Base-by-base conservation (phyloP, 2,113 vertebrate genomes). In the Aythya baeri region DNA sequence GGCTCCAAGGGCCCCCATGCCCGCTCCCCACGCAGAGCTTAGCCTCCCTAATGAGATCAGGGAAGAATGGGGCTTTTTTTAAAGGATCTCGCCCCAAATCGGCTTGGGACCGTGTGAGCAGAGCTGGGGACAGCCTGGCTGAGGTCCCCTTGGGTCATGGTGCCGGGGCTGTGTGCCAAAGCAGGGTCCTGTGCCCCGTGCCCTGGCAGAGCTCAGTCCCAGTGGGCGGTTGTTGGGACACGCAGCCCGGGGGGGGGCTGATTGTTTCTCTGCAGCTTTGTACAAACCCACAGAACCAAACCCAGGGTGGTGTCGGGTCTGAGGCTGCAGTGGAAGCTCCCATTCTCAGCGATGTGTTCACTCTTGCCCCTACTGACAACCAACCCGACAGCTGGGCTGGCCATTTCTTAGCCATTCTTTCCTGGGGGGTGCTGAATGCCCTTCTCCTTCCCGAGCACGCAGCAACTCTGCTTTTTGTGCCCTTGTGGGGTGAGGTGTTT, bases 41-140 rank as follows among this genome's bases (percentile, higher is more conserved):
- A 96, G 50, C 75, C 43, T 93, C 72, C 38, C 70, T 96, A 97
- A 96, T 91, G 85, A 78, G 88, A 96, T 92, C 89, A 87, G 80
- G 44, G 49, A 61, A 90, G 80, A 95, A 94, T 87, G 76, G 88
- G 68, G 68, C 41, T 72, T 79, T 97, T 50, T 96, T 81, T 49
- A 91, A 59, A 86, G 78, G 91, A 86, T 95, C 65, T 91, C 4
- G 3, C 79, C 93, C 87, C 90, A 92, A n/a, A 96, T 94, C 86
- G 2, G 93, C 95, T 96, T 96, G 84, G 65, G 49, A 79, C 11
- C 0, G 1, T 73, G 46, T 83, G 57, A 95, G 66, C 81, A 18
- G 76, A 88, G 50, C 26, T 1, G 6, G 76, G n/a, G 44, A 89
- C 13, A 81, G 55, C 29, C 68, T 75, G 52, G 65, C 63, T 15